Evolutionary conservation across 1,140 invertebrate species (phyloP), one percentile per base, ranked within the genome.

Genomic region (Brachionus asplanchnoidis): DNA sequence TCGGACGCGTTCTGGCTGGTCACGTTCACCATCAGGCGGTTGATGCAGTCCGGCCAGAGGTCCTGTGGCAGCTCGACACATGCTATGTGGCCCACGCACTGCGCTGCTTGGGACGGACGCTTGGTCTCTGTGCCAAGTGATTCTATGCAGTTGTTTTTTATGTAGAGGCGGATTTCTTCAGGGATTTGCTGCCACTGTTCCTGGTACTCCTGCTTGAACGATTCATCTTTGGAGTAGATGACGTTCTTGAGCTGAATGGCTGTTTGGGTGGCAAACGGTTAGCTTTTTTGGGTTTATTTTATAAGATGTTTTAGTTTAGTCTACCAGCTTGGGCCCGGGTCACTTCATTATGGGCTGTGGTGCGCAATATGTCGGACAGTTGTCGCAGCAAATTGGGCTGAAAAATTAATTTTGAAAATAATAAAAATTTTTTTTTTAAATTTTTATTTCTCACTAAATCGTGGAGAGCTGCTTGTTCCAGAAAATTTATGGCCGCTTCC

Each of bases 1-100:
- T 98, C 97, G 11, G 95, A 95, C 83, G 94, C 95, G 85, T 92
- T 92, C 26, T 91, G 91, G 85, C 92, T 92, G 86, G 94, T 94
- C 3, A 97, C 93, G 92, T 99, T 98, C 87, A 92, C 92, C 17
- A 96, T 95, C 80, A 99, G 91, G 8, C 46, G 46, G 23, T 53
- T 32, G 85, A 99, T 97, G 0, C 99, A 91, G 85, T 96, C 94
- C 85, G 92, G 93, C 93, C 93, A 93, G 85, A 92, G 87, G 70
- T 88, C 87, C 20, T 94, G 92, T 2, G 96, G 95, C 70, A 99
- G 91, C 91, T 99, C 98, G 23, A 95, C 94, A 56, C 98, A 95
- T 9, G 97, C 97, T 85, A 99, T 95, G 89, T 97, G 97, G 9
- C 97, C 97, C 36, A 99, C 95, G 91, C 97, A 99, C 89, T 99